These are phyloP conservation scores for Phanerotoma sp. DNA, from an alignment of 2,888 invertebrate genomes.

Conservation along the genomic window DNA sequence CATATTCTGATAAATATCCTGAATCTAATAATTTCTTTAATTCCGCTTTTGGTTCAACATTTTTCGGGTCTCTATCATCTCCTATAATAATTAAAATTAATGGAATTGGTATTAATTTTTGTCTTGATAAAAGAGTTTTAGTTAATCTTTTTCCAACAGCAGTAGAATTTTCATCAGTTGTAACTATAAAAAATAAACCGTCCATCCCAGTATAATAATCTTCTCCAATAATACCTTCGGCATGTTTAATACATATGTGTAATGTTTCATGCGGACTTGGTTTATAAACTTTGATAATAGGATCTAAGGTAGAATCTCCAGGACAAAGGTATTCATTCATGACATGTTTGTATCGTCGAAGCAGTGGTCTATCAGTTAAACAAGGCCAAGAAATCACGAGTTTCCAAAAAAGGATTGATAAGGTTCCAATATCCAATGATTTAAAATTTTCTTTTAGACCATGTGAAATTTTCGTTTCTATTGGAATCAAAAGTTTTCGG, in stretches of 20 bases:
- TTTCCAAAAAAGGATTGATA: constrained; percentile 64
- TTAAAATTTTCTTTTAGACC: constrained; percentile 60
- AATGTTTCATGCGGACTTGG: constrained; percentile 46
- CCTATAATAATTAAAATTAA: constrained; percentile 46
- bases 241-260: constrained; percentile 47
- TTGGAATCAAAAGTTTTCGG: constrained; percentile 47
- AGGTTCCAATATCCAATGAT: constrained; percentile 56
- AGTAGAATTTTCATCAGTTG: constrained; percentile 40
- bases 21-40: constrained; percentile 43
- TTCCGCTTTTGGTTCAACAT: constrained; percentile 32
- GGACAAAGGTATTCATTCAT: constrained; percentile 59
- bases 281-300: constrained; percentile 45
- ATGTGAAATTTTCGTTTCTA: constrained; percentile 58
- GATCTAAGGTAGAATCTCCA: constrained; percentile 44
- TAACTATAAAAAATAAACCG: constrained; percentile 46
- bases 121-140: constrained; percentile 44
- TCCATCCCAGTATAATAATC: constrained; percentile 45
- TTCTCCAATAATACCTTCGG: constrained; percentile 44
- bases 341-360: constrained; percentile 60
- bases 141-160: constrained; percentile 43
- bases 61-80: constrained; percentile 23
- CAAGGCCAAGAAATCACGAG: constrained; percentile 64
- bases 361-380: constrained; percentile 57
- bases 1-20: constrained; percentile 49
- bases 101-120: constrained; percentile 49